Evolutionary conservation across 92 coral and sea anemone species (phyloP).

Genomic region (Anthopleura xanthogrammica): DNA sequence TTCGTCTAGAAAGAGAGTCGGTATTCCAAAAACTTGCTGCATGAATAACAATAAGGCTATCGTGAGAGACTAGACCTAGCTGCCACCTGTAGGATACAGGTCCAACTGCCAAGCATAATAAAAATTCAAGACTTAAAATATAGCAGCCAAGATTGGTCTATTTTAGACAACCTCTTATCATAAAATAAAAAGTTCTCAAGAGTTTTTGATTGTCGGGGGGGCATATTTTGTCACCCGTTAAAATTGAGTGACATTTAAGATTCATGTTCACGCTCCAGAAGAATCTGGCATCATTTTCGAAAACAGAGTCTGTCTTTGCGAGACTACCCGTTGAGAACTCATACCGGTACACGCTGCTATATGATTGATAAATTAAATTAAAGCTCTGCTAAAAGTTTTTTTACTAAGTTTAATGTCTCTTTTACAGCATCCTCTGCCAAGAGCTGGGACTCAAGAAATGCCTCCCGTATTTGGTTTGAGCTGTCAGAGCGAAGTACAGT

Average conservation of each 20-base stretch:
- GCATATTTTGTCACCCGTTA: neutral
- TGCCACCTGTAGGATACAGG: neutral
- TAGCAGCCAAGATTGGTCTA: neutral
- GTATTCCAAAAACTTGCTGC: no score
- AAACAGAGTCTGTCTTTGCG: neutral
- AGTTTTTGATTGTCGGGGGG: neutral
- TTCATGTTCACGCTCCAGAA: neutral
- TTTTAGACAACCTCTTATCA: neutral
- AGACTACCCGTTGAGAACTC: neutral
- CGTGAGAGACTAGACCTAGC: neutral
- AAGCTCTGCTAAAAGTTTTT: neutral
- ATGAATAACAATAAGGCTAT: neutral
- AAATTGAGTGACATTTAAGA: neutral
- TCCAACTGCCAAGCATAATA: neutral
- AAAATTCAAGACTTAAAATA: neutral
- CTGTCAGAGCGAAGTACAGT: neutral
- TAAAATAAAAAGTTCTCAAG: neutral
- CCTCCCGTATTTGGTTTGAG: conserved; percentile 31
- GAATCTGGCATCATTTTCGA: neutral
- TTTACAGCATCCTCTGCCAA: conserved; percentile 16
- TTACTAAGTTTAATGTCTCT: neutral
- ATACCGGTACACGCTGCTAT: neutral
- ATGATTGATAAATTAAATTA: neutral
- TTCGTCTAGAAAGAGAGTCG: no score
- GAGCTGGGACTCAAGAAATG: conserved; percentile 21